These are phyloP conservation scores for Mylabris sibirica DNA, from an alignment of 2,888 invertebrate species.

Conservation along the genomic window DNA sequence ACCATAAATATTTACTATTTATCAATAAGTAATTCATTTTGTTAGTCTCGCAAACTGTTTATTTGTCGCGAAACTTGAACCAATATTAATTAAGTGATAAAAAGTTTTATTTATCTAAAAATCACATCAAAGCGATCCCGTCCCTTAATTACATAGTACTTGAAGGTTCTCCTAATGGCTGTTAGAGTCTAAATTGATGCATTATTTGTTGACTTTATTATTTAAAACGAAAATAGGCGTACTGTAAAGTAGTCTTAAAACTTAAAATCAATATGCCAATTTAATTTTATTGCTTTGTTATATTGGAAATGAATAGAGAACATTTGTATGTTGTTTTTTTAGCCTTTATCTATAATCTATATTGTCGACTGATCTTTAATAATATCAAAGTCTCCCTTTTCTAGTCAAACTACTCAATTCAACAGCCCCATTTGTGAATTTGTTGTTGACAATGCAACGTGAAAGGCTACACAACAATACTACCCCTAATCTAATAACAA, in stretches of 20 bases:
- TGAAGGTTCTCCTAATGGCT: not conserved
- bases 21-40: not conserved
- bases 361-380: not conserved
- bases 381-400: constrained; percentile 1
- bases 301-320: not conserved
- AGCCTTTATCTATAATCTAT: not conserved
- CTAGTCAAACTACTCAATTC: not conserved
- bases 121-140: not conserved
- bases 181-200: not conserved
- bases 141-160: not conserved
- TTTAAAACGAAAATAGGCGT: not conserved
- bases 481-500: not conserved
- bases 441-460: not conserved
- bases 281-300: not conserved
- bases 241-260: not conserved
- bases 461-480: not conserved
- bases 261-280: not conserved
- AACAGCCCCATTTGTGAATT: not conserved
- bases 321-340: not conserved
- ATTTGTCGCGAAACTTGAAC: not conserved
- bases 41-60: not conserved
- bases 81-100: not conserved
- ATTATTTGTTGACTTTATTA: not conserved
- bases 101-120: not conserved
- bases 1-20: not conserved